A percentile compares a stretch with the other conserved stretches of the same genome.
phyloP scores from a whole-genome alignment of 2,113 vertebrate genomes.

The Myxocyprinus asiaticus region DNA sequence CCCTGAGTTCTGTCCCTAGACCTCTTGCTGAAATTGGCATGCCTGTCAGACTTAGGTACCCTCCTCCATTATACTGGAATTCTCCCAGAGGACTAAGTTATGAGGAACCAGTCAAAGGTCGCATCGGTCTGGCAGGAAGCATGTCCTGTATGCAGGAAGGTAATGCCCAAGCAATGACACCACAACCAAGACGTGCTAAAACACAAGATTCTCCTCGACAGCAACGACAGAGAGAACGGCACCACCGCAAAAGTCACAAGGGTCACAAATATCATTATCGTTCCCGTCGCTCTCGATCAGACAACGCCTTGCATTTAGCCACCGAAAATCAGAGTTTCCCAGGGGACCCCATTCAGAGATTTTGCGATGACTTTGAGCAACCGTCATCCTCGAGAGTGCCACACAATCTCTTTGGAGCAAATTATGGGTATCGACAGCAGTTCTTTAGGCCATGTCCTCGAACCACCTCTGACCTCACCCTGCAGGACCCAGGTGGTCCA shows the following conservation, averaged over 20 bases:
- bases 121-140: conserved; percentile 73
- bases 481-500: conserved; percentile 91
- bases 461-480: conserved; percentile 92
- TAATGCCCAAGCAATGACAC: conserved; percentile 74
- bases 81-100: conserved; percentile 81
- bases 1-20: conserved; percentile 77
- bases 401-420: conserved; percentile 80
- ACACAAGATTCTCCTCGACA: conserved; percentile 76
- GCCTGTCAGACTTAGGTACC: conserved; percentile 74
- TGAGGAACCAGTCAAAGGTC: conserved; percentile 73
- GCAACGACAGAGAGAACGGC: conserved; percentile 67
- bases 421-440: conserved; percentile 78
- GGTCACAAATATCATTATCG: conserved; percentile 75
- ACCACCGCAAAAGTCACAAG: conserved; percentile 82
- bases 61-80: conserved; percentile 81
- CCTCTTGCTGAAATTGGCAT: conserved; percentile 90
- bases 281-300: conserved; percentile 90
- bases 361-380: conserved; percentile 88
- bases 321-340: conserved; percentile 83
- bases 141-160: conserved; percentile 63
- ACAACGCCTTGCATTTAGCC: conserved; percentile 92
- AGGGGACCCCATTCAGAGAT: conserved; percentile 82
- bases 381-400: conserved; percentile 82
- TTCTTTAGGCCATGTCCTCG: conserved; percentile 87
- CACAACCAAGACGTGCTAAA: conserved; percentile 78